Conservation (phyloP, 2,113 vertebrate genomes). For the Lipophrys pholis region DNA sequence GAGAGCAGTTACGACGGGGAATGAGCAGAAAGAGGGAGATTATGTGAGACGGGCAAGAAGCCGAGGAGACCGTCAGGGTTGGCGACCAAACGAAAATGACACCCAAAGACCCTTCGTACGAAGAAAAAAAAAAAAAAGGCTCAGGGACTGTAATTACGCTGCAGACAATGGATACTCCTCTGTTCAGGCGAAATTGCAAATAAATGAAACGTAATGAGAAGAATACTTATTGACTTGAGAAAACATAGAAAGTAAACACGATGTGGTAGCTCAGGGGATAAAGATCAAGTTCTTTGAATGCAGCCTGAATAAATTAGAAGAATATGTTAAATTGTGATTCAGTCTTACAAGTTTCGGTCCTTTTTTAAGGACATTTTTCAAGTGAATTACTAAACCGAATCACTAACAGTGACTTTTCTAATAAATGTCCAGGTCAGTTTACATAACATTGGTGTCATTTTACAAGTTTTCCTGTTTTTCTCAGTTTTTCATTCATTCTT, state of each 20-base stretch:
- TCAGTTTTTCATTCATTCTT: no score
- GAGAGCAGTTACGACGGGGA: slow-evolving; percentile 50
- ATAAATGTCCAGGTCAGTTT: no score
- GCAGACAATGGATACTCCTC: slow-evolving; percentile 13
- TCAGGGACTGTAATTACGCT: slow-evolving; percentile 28
- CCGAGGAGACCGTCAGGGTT: slow-evolving; percentile 18
- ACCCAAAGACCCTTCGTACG: slow-evolving; percentile 23
- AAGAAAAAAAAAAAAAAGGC: neutral
- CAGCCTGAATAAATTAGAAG: slow-evolving; percentile 8
- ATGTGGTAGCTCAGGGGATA: slow-evolving; percentile 14
- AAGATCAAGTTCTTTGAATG: slow-evolving; percentile 9
- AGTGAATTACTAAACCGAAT: no score
- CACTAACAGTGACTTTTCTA: no score
- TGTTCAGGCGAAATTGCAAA: slow-evolving; percentile 23
- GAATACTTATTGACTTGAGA: slow-evolving; percentile 16
- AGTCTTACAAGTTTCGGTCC: no score
- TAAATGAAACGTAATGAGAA: slow-evolving; percentile 15
- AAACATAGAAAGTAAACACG: slow-evolving; percentile 17
- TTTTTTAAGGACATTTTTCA: no score
- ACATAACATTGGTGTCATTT: no score
- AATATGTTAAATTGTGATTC: slow-evolving; percentile 3
- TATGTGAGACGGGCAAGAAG: slow-evolving; percentile 47
- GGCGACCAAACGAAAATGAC: slow-evolving; percentile 46
- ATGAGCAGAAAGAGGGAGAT: slow-evolving; percentile 59
- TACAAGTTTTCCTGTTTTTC: no score